phyloP scores from a whole-genome alignment of 2,888 invertebrate species.

The Catocala sponsa region DNA sequence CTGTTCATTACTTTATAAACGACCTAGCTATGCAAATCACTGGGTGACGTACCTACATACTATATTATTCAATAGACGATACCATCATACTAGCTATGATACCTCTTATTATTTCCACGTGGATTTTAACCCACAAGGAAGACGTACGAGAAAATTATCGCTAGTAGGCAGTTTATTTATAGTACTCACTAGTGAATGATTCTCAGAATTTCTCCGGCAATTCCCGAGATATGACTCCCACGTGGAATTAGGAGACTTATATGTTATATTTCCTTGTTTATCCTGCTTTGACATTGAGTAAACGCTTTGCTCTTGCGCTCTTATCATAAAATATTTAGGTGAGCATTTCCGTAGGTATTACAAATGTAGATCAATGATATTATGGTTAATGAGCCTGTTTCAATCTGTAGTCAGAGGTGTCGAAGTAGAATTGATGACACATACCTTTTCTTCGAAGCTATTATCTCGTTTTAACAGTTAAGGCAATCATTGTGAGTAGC shows the following conservation, averaged over 20 bases:
- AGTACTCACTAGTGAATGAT: background rate
- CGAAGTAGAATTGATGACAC: no score
- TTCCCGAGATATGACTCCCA: background rate
- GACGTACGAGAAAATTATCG: no score
- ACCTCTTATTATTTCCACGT: background rate
- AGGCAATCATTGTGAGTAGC: no score
- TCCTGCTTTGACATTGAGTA: background rate
- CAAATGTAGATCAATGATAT: no score
- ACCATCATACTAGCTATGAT: background rate
- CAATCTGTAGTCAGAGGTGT: no score
- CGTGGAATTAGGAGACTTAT: background rate
- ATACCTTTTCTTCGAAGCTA: no score
- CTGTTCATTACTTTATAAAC: background rate
- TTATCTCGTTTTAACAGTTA: no score
- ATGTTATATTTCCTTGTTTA: background rate
- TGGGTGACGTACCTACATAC: background rate
- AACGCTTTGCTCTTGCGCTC: background rate
- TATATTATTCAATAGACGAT: background rate
- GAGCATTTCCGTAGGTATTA: no score
- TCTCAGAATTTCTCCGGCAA: background rate
- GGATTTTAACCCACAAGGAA: no score
- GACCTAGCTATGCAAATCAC: slow-evolving; percentile 1
- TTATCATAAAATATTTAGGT: no score
- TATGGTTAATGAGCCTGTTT: no score
- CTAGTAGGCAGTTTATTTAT: no score